These are phyloP conservation scores for Falco peregrinus DNA, from an alignment of 2,797 vertebrate species.

Conservation along the genomic window DNA sequence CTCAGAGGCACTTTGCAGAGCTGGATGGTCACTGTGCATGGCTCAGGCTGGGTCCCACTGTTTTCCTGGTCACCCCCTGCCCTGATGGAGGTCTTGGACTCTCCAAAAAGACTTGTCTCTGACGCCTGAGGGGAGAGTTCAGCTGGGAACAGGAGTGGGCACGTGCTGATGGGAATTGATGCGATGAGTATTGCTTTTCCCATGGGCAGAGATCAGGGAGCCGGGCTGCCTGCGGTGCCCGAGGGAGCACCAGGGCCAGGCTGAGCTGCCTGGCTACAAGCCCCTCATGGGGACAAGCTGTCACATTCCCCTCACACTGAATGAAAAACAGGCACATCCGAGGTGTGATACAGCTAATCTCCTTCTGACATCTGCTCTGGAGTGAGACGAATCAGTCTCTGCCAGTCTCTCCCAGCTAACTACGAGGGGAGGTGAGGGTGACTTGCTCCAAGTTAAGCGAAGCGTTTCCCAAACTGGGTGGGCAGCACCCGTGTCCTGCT, in stretches of 20 bases:
- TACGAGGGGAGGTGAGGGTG: fast-evolving
- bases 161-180: fast-evolving
- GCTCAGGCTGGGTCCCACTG: neutral
- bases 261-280: neutral
- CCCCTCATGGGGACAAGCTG: neutral
- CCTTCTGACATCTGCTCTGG: slow-evolving; percentile 37
- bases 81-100: neutral
- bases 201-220: neutral
- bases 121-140: neutral
- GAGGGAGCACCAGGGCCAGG: neutral
- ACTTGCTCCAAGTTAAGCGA: neutral
- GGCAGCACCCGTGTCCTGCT: neutral
- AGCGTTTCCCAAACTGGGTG: neutral
- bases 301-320: neutral
- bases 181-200: neutral
- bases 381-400: neutral
- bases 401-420: neutral
- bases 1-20: neutral
- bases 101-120: neutral
- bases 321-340: neutral
- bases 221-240: neutral
- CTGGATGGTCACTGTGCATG: neutral
- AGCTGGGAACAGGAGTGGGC: neutral
- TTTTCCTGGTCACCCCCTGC: neutral
- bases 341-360: neutral